Evolutionary conservation across 2,888 invertebrate species (phyloP), one percentile per base, ranked within the genome.

Genomic region (Eubasilissa splendida): DNA sequence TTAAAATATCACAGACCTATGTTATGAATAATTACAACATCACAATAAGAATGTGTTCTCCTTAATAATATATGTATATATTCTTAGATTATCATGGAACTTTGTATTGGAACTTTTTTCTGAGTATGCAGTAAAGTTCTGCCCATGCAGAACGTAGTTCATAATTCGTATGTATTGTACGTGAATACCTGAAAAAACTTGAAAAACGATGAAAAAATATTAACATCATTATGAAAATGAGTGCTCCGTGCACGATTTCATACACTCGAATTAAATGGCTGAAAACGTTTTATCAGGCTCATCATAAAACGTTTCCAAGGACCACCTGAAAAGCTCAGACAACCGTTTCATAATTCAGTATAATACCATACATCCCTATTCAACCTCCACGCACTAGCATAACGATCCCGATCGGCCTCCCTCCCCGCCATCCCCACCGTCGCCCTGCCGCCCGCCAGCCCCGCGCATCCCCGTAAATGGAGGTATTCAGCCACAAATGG

Each of bases 401-500:
- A 31, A 31, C 56, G 56, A 31, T 8, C 63, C 12, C 9, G 12
- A 63, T 33, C 8, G 63, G 31, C 63, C 63, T 31, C 22, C 33
- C 22, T 22, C 33, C 60, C 31, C 33, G 33, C 22, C 60, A 31
- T 31, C 12, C 60, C 22, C 11, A 2, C 14, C 31, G 22, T 22
- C 4, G 9, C 9, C 10, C 60, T 9, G 60, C 60, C 66, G 42
- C 66, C 42, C 50, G 33, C 42, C 33, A 66, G n/a, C 66, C 50
- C n/a, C 50, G 54, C 50, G n/a, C 60, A 53, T 50, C 54, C 60
- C 79, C 63, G 75, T 71, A 81, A 81, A 75, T 76, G 79, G 66
- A 76, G 66, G 81, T 79, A 81, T 81, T 81, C 81, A 81, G 63
- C 59, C 71, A 52, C 58, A 81, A 79, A 81, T 81, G 79, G 81